phyloP scores from a whole-genome alignment of 2,797 vertebrate species.

The Oreonectes daqikongensis region DNA sequence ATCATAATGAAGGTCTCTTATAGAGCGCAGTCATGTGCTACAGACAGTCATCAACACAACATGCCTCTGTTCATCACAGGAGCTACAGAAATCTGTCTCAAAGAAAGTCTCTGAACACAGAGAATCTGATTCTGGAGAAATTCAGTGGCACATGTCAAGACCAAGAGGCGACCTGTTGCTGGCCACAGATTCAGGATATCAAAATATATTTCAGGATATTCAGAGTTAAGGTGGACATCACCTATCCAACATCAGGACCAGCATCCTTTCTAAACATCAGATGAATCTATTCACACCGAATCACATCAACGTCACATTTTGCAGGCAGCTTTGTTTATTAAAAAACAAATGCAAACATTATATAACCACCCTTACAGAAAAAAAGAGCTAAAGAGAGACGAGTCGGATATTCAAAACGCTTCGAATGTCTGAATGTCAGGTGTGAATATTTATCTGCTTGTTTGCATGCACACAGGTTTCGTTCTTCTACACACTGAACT shows the following conservation, averaged over 20 bases:
- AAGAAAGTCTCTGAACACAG: too few relatives aligned
- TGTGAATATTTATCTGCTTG: not conserved
- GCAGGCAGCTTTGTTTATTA: not conserved
- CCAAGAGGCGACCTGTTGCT: too few relatives aligned
- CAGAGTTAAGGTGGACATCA: too few relatives aligned
- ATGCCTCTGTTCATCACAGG: not conserved
- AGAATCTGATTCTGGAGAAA: too few relatives aligned
- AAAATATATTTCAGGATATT: too few relatives aligned
- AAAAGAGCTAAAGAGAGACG: conserved; percentile 1
- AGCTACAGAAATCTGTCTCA: too few relatives aligned
- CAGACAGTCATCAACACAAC: conserved; percentile 2
- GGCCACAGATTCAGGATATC: too few relatives aligned
- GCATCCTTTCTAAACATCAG: not conserved
- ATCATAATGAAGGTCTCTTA: conserved; percentile 40
- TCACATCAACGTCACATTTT: not conserved
- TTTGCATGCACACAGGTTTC: not conserved
- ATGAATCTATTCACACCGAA: conserved; percentile 13
- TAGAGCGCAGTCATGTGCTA: conserved; percentile 40
- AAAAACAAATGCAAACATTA: too few relatives aligned
- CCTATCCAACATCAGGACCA: not conserved
- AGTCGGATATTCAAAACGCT: not conserved
- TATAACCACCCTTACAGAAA: too few relatives aligned
- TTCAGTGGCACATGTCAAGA: too few relatives aligned
- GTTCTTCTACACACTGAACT: not conserved
- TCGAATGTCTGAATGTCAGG: not conserved